phyloP scores from a whole-genome alignment of 1,140 invertebrate genomes.

The Gonatopus flavifemur region DNA sequence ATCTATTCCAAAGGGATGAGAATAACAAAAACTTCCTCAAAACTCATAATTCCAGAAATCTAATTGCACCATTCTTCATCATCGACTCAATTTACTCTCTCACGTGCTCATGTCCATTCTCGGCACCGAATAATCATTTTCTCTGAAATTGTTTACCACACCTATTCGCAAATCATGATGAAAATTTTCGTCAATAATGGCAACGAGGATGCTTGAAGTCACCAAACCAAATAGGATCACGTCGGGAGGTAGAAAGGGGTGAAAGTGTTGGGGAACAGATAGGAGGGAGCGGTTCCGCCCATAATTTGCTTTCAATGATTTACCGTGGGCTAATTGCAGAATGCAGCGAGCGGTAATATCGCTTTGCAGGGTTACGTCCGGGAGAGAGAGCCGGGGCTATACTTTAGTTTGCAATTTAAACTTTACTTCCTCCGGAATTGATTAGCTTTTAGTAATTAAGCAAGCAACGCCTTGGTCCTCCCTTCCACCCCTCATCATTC shows the following conservation, averaged over 20 bases:
- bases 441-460: constrained; percentile 62
- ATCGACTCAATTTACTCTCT: no score
- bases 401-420: constrained; percentile 62
- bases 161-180: no score
- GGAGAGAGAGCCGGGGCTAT: constrained; percentile 54
- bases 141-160: no score
- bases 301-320: constrained; percentile 61
- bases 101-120: no score
- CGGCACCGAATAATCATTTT: no score
- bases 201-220: no score
- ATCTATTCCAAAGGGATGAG: no score
- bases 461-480: constrained; percentile 53
- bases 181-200: no score
- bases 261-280: constrained; percentile 11
- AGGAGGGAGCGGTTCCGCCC: constrained; percentile 42
- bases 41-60: no score
- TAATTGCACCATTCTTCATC: no score
- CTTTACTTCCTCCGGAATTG: constrained; percentile 61
- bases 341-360: constrained; percentile 58
- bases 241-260: constrained; percentile 2
- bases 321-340: constrained; percentile 59
- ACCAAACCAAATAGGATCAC: no score
- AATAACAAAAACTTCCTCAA: no score
- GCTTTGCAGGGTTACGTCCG: constrained; percentile 53
- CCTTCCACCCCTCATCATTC: constrained; percentile 18